A percentile compares a stretch with the other conserved stretches of the same genome.
phyloP scores from a whole-genome alignment of 2,113 vertebrate genomes.

The Galbula dea region DNA sequence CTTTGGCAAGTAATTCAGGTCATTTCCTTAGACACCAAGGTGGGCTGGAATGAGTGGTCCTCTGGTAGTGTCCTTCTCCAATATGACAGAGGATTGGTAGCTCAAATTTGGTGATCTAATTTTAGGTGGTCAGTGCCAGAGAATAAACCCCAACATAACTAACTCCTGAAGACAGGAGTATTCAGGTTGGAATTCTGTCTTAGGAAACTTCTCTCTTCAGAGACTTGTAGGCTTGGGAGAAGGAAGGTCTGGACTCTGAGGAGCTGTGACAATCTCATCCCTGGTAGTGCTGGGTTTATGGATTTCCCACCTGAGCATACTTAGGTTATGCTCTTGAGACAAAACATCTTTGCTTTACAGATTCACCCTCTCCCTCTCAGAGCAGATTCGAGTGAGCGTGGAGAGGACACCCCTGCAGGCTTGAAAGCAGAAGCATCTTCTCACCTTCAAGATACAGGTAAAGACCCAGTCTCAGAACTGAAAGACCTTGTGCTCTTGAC shows the following conservation, averaged over 20 bases:
- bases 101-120: background rate
- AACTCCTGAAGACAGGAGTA: background rate
- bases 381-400: background rate
- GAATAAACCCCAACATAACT: background rate
- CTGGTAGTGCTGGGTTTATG: background rate
- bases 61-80: background rate
- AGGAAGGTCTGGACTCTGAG: background rate
- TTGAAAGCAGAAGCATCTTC: background rate
- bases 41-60: background rate
- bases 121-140: background rate
- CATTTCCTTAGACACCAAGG: background rate
- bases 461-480: background rate
- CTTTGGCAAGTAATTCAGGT: background rate
- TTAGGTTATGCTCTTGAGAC: background rate
- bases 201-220: background rate
- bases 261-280: background rate
- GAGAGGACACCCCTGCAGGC: background rate
- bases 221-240: background rate
- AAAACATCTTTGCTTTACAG: slow-evolving; percentile 30
- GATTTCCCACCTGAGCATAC: background rate
- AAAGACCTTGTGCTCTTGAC: background rate
- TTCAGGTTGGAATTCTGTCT: background rate
- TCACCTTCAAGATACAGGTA: background rate
- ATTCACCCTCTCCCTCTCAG: background rate
- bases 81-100: background rate